These are phyloP conservation scores for Drosophila grimshawi DNA, from an alignment of 1,140 invertebrate species.

Conservation along the genomic window DNA sequence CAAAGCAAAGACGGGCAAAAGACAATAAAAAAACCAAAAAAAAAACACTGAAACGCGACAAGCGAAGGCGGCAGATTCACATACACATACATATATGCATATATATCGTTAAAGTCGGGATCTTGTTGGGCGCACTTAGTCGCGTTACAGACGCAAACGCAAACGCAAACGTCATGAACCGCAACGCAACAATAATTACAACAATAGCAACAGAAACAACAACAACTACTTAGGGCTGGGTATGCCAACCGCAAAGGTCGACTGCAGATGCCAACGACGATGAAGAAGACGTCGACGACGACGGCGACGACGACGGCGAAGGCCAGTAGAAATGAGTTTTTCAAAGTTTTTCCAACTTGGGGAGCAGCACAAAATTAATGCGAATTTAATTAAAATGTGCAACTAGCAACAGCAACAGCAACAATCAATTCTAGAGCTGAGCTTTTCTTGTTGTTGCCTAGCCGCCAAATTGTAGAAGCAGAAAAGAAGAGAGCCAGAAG, in stretches of 20 bases:
- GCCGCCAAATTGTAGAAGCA: slow-evolving; percentile 66
- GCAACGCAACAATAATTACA: slow-evolving; percentile 83
- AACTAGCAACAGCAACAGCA: slow-evolving; percentile 71
- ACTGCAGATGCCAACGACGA: slow-evolving; percentile 58
- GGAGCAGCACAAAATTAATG: slow-evolving; percentile 73
- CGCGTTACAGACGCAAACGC: slow-evolving; percentile 71
- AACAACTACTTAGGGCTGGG: slow-evolving; percentile 63
- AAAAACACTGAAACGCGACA: slow-evolving; percentile 30
- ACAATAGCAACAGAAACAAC: slow-evolving; percentile 54
- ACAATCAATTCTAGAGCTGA: slow-evolving; percentile 73
- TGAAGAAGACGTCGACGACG: background rate
- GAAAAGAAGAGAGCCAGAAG: slow-evolving; percentile 46
- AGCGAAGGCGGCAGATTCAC: slow-evolving; percentile 40
- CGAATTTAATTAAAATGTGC: slow-evolving; percentile 83
- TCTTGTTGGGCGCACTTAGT: slow-evolving; percentile 73
- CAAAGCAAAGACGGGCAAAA: slow-evolving; percentile 68
- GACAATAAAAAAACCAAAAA: slow-evolving; percentile 54
- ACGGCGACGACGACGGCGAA: slow-evolving; percentile 42
- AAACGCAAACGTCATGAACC: slow-evolving; percentile 76
- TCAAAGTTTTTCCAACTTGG: slow-evolving; percentile 76
- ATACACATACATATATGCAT: slow-evolving; percentile 9
- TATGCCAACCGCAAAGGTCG: slow-evolving; percentile 78
- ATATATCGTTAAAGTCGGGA: slow-evolving; percentile 45
- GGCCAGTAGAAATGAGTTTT: slow-evolving; percentile 72
- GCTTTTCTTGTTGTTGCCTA: slow-evolving; percentile 66